Evolutionary conservation across 92 coral and sea anemone genomes (phyloP).

Genomic region (Actinostola sp.): DNA sequence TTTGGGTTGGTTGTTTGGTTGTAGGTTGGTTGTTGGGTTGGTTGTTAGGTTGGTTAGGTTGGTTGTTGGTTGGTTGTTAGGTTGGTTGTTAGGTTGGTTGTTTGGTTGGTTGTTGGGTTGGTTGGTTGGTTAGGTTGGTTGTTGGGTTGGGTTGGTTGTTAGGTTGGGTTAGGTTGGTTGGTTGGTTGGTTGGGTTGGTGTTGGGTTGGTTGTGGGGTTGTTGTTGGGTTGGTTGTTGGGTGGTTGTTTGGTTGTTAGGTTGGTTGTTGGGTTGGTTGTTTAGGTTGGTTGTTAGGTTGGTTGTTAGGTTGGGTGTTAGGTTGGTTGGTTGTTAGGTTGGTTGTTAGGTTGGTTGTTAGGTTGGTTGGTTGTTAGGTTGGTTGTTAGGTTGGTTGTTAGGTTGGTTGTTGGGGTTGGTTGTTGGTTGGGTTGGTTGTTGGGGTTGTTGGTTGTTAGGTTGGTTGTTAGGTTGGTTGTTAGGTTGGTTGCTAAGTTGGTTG

Average conservation of each 20-base stretch:
- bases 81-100: neutral
- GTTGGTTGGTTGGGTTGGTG: neutral
- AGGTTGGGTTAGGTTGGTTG: neutral
- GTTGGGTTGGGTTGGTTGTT: too few relatives aligned
- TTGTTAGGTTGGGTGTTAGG: constrained; percentile 9
- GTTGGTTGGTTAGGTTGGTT: neutral
- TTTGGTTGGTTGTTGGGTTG: neutral
- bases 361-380: neutral
- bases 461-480: neutral
- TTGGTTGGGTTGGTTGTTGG: too few relatives aligned
- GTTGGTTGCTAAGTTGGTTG: too few relatives aligned
- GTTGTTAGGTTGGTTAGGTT: constrained; percentile 5
- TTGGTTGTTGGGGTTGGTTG: too few relatives aligned
- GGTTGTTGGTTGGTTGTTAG: neutral
- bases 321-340: too few relatives aligned
- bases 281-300: neutral
- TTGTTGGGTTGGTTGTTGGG: too few relatives aligned
- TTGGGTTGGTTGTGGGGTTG: neutral
- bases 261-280: neutral
- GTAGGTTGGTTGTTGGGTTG: neutral
- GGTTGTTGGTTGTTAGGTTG: neutral
- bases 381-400: neutral
- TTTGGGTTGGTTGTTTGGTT: neutral
- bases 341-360: too few relatives aligned
- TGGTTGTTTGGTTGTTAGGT: too few relatives aligned